These are phyloP conservation scores for Hemitrygon akajei DNA, from an alignment of 2,797 vertebrate species.

Conservation along the genomic window DNA sequence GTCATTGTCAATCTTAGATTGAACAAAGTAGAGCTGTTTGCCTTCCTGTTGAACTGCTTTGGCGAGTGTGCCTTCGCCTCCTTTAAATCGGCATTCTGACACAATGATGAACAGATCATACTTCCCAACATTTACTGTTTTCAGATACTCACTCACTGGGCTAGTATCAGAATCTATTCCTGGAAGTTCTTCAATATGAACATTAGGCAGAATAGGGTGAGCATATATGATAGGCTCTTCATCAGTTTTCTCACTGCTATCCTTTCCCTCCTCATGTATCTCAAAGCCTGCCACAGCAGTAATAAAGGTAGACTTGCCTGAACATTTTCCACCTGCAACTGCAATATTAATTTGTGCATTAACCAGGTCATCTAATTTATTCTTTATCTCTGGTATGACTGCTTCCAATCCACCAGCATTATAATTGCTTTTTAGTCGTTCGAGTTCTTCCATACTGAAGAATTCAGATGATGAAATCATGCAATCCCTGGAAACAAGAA, in stretches of 20 bases:
- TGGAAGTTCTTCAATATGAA: slow-evolving; percentile 47
- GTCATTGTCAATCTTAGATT: background rate
- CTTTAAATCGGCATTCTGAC: background rate
- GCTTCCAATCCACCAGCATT: slow-evolving; percentile 20
- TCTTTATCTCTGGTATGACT: slow-evolving; percentile 18
- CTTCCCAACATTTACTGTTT: background rate
- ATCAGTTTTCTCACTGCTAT: slow-evolving; percentile 43
- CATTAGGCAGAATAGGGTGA: slow-evolving; percentile 39
- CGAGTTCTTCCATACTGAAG: slow-evolving; percentile 27
- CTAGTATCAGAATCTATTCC: slow-evolving; percentile 33
- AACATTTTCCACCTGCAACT: slow-evolving; percentile 44
- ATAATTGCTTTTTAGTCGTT: slow-evolving; percentile 2
- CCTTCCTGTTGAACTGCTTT: background rate
- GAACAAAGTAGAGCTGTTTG: background rate
- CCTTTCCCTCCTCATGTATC: slow-evolving; percentile 37
- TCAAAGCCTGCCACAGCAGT: slow-evolving; percentile 43
- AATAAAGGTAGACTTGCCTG: slow-evolving; percentile 47
- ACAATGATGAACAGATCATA: slow-evolving; percentile 13
- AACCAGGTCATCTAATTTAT: background rate
- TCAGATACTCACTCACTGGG: background rate
- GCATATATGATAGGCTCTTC: slow-evolving; percentile 38
- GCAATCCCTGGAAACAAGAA: background rate
- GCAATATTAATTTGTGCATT: background rate
- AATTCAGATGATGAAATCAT: background rate
- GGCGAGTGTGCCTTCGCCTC: background rate